Conservation (phyloP, 2,113 vertebrate genomes). For the Paedocypris sp. region DNA sequence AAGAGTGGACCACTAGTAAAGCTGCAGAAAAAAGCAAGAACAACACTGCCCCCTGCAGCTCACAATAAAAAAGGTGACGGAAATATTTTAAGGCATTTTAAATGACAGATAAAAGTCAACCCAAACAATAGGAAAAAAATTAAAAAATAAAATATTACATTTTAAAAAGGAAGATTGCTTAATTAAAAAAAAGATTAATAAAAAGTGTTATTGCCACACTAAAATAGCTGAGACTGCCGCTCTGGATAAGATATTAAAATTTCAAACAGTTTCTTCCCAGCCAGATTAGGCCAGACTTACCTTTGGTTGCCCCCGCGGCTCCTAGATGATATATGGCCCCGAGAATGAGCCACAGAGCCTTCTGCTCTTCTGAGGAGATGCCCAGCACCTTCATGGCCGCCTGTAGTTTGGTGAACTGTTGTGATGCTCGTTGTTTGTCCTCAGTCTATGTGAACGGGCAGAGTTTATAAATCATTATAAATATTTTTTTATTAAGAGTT, state of each 20-base stretch:
- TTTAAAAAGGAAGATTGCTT: no score
- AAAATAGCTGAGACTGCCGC: no score
- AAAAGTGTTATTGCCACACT: no score
- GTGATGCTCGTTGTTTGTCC: slow-evolving; percentile 84
- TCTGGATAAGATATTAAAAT: no score
- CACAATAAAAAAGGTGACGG: no score
- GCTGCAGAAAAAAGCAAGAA: not conserved
- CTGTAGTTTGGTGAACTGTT: slow-evolving; percentile 92
- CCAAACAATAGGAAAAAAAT: no score
- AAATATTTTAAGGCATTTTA: no score
- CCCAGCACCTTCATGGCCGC: slow-evolving; percentile 92
- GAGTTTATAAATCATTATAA: not conserved
- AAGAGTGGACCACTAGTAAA: not conserved
- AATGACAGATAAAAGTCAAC: no score
- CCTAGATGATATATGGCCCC: slow-evolving; percentile 90
- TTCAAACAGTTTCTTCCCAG: no score
- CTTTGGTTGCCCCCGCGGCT: slow-evolving; percentile 90
- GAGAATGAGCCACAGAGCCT: slow-evolving; percentile 73
- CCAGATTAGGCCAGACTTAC: no score
- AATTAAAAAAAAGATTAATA: no score
- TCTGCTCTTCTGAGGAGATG: slow-evolving; percentile 83
- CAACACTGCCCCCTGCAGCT: slow-evolving; percentile 7
- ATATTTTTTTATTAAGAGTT: not conserved
- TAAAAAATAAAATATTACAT: no score
- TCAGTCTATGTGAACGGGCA: slow-evolving; percentile 60